Base-by-base conservation (phyloP, 2,888 invertebrate species). In the Troglohyphantes excavatus region DNA sequence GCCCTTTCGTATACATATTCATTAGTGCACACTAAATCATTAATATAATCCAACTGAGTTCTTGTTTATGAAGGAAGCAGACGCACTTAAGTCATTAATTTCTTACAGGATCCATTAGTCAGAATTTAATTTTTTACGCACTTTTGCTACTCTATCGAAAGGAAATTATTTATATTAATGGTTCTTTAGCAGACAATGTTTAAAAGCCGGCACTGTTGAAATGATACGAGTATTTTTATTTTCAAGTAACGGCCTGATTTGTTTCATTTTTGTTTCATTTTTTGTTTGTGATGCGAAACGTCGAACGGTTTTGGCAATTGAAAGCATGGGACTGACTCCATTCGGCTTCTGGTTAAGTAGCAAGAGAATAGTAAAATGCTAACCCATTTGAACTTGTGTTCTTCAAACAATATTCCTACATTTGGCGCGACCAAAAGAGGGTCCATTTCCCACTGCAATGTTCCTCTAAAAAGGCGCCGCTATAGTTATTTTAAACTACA, bases 131-230 rank as follows among this genome's bases (percentile, higher is more conserved):
- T 86, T 86, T 86, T 86, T 79, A 61, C 63, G 29, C 70, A 21
- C 70, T 70, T 21, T 78, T 72, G 61, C 61, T 72, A 79, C 78
- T 70, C 68, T 70, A 86, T 86, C 78, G 86, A 78, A 78, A 78
- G 78, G 46, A 86, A 78, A 85, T 85, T 79, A 86, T 78, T 86
- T 79, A 86, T 86, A 86, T 86, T 78, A 86, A 86, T 86, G 86
- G 78, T 86, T 63, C 39, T 39, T 78, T 46, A 86, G 78, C 68
- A 27, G 63, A 76, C 76, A 78, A 86, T 86, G 78, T 72, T 79
- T 86, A 67, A 85, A 79, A 59, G 78, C 61, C 61, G 72, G 43
- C 65, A 39, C 65, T 75, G 59, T 46, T 79, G 61, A 61, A 85
- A 46, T 78, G 76, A 78, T 85, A 61, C 76, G 63, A 29, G 39